Base-by-base conservation (phyloP, 92 coral and sea anemone species). In the Bergia puertoricense region DNA sequence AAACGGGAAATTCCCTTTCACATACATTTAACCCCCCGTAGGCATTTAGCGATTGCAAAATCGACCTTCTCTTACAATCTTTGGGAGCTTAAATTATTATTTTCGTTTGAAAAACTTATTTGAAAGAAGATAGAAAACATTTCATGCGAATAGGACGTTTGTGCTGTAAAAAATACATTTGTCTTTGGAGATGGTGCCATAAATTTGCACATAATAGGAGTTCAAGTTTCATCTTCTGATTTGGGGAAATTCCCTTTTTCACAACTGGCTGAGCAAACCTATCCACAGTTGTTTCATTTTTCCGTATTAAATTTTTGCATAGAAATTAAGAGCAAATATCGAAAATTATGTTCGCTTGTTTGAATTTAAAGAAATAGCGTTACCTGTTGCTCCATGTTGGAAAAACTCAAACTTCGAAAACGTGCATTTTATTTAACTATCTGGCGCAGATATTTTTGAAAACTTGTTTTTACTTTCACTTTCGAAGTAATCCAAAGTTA, bases 191-290 rank as follows among this genome's bases (percentile, higher is more conserved):
- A 7, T 22, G 20, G n/a, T 41, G 75, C 75, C 79, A 16, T 44
- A 42, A 74, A 74, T 15, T 46, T 39, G 41, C 77, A 18, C n/a
- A 14, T 74, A 15, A 51, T 42, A 62, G 30, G 13, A 3, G 2
- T 0, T 18, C n/a, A 18, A 11, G 6, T 62, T 62, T 41, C 46
- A 42, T 40, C 42, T 40, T 76, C 23, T 2, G 8, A 41, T 76
- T 42, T 76, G 46, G 80, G 80, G 80, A 42, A 75, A 76, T n/a
- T 76, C 80, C 69, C 80, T 45, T 76, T 76, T 76, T 39, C 46
- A 76, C 80, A 6, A 45, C 80, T 76, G 80, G 38, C 13, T 39
- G 50, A 42, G 23, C 51, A 76, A 42, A 76, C 80, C 16, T 38
- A 45, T 13, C 13, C 44, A 8, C 2, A 15, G 20, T 74, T 74